Percentiles rank a stretch among this genome's conserved stretches.
Conservation (phyloP, 2,888 invertebrate genomes). For the Caenorhabditis afra region DNA sequence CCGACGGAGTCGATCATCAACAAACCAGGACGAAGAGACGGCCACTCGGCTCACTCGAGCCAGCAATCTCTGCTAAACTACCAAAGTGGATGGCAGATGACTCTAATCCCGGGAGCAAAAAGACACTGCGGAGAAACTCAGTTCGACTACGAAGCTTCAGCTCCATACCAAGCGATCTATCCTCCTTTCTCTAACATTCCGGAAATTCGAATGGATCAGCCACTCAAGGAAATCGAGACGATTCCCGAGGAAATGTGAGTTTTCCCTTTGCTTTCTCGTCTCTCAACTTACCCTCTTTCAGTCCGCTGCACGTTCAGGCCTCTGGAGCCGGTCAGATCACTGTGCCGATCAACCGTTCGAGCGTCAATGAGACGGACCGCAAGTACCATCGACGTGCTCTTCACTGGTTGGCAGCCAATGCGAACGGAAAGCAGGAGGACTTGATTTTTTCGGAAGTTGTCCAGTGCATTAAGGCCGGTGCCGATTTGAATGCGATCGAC, state of each 20-base stretch:
- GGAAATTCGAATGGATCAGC: not conserved
- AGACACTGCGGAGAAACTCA: not conserved
- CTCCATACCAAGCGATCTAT: not conserved
- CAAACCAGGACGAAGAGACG: no score
- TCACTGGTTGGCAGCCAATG: conserved; percentile 51
- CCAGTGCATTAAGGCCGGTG: conserved; percentile 38
- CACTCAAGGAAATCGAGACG: not conserved
- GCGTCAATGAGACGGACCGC: conserved; percentile 29
- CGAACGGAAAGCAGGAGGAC: conserved; percentile 39
- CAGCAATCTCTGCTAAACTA: conserved; percentile 26
- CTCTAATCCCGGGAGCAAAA: not conserved
- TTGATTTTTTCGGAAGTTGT: conserved; percentile 27
- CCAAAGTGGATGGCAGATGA: not conserved
- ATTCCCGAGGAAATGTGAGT: conserved; percentile 16
- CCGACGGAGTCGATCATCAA: conserved; percentile 33
- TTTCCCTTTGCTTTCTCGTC: not conserved
- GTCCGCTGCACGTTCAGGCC: conserved; percentile 45
- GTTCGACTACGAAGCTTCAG: not conserved
- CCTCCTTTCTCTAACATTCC: no score
- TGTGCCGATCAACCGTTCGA: not conserved
- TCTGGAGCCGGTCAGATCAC: conserved; percentile 14
- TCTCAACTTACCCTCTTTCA: conserved; percentile 18
- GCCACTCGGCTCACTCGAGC: conserved; percentile 20
- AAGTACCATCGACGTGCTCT: conserved; percentile 24
- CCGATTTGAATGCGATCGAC: conserved; percentile 46